Evolutionary conservation across 2,888 invertebrate species (phyloP).

Genomic region (Tricholauxania praeusta): DNA sequence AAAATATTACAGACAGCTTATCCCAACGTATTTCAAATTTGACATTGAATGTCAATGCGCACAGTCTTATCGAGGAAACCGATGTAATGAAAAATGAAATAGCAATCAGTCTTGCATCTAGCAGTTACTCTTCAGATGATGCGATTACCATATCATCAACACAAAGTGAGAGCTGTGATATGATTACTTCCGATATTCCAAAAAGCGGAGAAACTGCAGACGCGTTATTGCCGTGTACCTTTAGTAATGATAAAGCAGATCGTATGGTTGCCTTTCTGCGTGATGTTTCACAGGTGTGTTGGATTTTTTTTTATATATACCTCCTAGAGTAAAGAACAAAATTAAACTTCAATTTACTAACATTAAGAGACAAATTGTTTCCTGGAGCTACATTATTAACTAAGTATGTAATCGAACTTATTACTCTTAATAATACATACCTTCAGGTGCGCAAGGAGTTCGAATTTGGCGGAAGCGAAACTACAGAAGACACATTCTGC

Average conservation of each 20-base stretch:
- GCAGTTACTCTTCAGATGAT: conserved; percentile 41
- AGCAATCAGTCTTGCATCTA: conserved; percentile 44
- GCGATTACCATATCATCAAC: conserved; percentile 49
- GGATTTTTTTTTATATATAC: conserved; percentile 35
- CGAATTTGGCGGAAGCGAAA: background rate
- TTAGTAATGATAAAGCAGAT: conserved; percentile 52
- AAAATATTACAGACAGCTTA: background rate
- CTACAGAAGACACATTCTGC: background rate
- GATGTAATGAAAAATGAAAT: conserved; percentile 48
- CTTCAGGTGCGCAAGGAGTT: conserved; percentile 46
- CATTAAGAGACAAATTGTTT: too few species aligned
- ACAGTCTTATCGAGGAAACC: background rate
- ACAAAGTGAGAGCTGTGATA: conserved; percentile 39
- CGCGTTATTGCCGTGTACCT: conserved; percentile 33
- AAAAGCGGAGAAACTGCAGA: conserved; percentile 37
- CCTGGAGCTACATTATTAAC: too few species aligned
- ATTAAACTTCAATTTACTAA: too few species aligned
- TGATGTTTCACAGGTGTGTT: conserved; percentile 58
- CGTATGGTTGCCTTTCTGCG: conserved; percentile 61
- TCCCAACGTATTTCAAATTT: conserved; percentile 19
- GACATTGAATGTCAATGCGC: background rate
- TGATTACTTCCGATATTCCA: conserved; percentile 44
- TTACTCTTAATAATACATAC: too few species aligned
- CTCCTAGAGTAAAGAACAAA: too few species aligned
- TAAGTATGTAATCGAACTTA: too few species aligned